Evolutionary conservation across 2,797 vertebrate genomes (phyloP), one percentile per base, ranked within the genome.

Genomic region (Silurus aristotelis): DNA sequence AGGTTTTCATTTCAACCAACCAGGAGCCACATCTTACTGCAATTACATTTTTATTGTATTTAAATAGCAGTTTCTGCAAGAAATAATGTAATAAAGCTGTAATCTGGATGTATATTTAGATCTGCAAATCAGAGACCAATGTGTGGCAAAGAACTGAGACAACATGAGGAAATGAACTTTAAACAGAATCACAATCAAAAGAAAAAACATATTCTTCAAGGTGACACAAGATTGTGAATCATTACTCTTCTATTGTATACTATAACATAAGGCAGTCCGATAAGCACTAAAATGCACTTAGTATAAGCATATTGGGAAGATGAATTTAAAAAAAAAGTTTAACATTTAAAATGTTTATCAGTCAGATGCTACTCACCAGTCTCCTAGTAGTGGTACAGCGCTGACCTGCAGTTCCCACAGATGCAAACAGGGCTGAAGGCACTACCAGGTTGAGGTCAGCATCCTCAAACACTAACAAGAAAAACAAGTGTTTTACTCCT

Each of bases 401-500:
- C 89, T 99, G 98, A 56, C 98, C 98, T 0, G 98, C 97, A 2
- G 98, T 99, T 86, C 98, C 98, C 87, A 99, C 97, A 0, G 98
- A 96, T 0, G 98, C 98, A 82, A 99, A 99, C 0, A 99, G 93
- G 58, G 96, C 94, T 12, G 97, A 97, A 0, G 98, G 98, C 61
- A 99, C 95, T 2, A 99, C 97, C 0, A 99, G 94, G 82, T 91
- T 96, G 86, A 99, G 94, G 90, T 99, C 98, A 3, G 98, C 98
- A 4, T 99, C 98, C 83, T 99, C 97, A 87, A 99, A 99, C 63
- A 96, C 98, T 97, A 87, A 55, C n/a, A 66, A 48, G 0, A 27
- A 80, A n/a, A 7, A 73, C 70, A 66, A 73, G 52, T 27, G 6
- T 12, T 61, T 25, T 31, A 46, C 0, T 48, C 10, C 52, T 3